Evolutionary conservation across 2,113 vertebrate species (phyloP), one percentile per base, ranked within the genome.

Genomic region (Lipophrys pholis): DNA sequence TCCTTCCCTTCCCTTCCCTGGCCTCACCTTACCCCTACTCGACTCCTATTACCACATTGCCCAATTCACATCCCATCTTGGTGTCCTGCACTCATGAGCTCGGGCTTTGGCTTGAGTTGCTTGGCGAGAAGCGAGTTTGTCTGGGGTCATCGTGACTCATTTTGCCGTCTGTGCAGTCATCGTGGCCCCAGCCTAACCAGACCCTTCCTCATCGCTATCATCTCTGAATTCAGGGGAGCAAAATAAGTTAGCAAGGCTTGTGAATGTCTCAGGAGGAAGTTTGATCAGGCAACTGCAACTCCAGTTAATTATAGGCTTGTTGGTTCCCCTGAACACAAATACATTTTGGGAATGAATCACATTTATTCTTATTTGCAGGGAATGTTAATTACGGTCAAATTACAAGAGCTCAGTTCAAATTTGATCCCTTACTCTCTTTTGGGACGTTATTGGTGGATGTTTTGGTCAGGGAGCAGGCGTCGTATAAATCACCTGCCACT

Each of bases 321-420:
- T 10, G 49, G 12, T 16, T 69, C 51, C 69, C 71, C 62, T 52
- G 36, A 72, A 79, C 42, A 73, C 58, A 64, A 11, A 14, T 38
- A 42, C 35, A 41, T 59, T 76, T 39, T 38, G 49, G 3, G 40
- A 59, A 55, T 72, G 55, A 68, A 61, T 67, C 16, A 73, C n/a
- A 58, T 61, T 60, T 76, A 63, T 80, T 79, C 69, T 51, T 40
- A 68, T 79, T 69, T 76, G 41, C 45, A 66, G 41, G 55, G 48
- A 71, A 60, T 15, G 68, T 58, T 8, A 75, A 62, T 78, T 61
- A 60, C 5, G 60, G 38, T 92, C 80, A 66, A 77, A 85, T 92
- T 93, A 84, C 89, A 76, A 61, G 67, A 60, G 40, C 81, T 69
- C 74, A 89, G 80, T 86, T 87, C 81, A 90, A 93, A 91, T 30